Percentiles rank a stretch among this genome's conserved stretches.
These are phyloP conservation scores for Dipus sagitta DNA, from an alignment of 2,797 vertebrate species.

Conservation along the genomic window DNA sequence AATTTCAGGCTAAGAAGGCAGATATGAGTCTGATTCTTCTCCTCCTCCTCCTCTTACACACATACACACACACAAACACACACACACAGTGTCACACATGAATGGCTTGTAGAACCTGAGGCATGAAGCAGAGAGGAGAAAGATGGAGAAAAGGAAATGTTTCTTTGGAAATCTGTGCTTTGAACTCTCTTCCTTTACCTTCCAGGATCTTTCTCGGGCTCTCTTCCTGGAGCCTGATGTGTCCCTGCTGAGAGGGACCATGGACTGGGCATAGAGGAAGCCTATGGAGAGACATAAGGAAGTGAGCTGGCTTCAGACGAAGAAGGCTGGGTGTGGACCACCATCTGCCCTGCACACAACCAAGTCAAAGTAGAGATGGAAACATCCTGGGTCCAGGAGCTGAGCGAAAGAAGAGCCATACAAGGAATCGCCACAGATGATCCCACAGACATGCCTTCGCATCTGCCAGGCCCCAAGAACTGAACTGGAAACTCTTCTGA, in stretches of 20 bases:
- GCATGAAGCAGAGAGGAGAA: neutral
- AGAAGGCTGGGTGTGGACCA: neutral
- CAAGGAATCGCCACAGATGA: too few species aligned
- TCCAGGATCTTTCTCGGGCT: neutral
- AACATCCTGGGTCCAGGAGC: too few species aligned
- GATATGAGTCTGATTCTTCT: neutral
- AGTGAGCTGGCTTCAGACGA: neutral
- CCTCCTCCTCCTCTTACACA: neutral
- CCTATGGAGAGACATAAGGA: neutral
- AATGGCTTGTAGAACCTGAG: neutral
- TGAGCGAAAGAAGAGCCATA: neutral
- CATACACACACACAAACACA: neutral
- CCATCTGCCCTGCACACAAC: neutral
- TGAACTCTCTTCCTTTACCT: neutral
- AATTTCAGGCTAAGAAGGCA: conserved; percentile 54
- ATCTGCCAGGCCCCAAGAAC: neutral
- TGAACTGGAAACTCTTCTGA: neutral
- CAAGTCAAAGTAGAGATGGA: neutral
- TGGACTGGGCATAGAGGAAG: too few species aligned
- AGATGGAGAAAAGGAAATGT: conserved; percentile 5
- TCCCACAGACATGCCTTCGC: neutral
- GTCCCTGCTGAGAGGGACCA: too few species aligned
- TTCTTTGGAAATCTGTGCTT: neutral
- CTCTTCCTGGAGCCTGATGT: neutral
- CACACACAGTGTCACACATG: neutral